These are phyloP conservation scores for Cetoscarus ocellatus DNA, from an alignment of 2,797 vertebrate genomes.

Conservation along the genomic window DNA sequence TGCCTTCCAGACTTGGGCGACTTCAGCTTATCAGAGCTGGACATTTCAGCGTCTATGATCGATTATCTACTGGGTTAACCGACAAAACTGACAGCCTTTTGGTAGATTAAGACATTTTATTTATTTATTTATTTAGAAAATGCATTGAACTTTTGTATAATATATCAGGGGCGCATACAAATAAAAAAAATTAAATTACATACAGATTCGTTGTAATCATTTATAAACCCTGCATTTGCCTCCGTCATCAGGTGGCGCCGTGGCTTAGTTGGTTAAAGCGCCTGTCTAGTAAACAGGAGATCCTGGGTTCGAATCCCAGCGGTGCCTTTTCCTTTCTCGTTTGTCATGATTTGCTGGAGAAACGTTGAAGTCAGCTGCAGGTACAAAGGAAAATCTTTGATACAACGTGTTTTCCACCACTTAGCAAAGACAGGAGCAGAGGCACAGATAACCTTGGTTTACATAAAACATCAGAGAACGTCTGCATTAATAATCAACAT, in stretches of 20 bases:
- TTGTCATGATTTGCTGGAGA: too few relatives aligned
- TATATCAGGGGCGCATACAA: neutral
- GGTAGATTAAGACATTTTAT: neutral
- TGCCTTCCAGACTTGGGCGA: constrained; percentile 58
- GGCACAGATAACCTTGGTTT: too few relatives aligned
- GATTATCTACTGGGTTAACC: constrained; percentile 69
- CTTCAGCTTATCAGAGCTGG: constrained; percentile 62
- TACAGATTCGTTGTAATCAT: fast-evolving
- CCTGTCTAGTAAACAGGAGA: constrained; percentile 87
- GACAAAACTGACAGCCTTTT: neutral
- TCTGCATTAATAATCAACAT: too few relatives aligned
- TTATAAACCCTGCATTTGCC: fast-evolving
- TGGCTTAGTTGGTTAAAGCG: constrained; percentile 87
- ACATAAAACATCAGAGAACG: too few relatives aligned
- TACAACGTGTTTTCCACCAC: too few relatives aligned
- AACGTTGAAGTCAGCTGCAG: too few relatives aligned
- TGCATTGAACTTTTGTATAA: neutral
- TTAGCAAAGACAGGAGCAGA: too few relatives aligned
- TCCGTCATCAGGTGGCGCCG: constrained; percentile 52
- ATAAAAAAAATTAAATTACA: neutral
- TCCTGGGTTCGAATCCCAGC: constrained; percentile 86
- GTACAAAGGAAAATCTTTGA: too few relatives aligned
- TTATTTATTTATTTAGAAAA: constrained; percentile 17
- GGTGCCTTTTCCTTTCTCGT: constrained; percentile 67
- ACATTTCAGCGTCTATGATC: constrained; percentile 69